Percentiles rank a stretch among this genome's conserved stretches.
These are phyloP conservation scores for Drosophila rubida DNA, from an alignment of 2,888 invertebrate genomes.

Conservation along the genomic window DNA sequence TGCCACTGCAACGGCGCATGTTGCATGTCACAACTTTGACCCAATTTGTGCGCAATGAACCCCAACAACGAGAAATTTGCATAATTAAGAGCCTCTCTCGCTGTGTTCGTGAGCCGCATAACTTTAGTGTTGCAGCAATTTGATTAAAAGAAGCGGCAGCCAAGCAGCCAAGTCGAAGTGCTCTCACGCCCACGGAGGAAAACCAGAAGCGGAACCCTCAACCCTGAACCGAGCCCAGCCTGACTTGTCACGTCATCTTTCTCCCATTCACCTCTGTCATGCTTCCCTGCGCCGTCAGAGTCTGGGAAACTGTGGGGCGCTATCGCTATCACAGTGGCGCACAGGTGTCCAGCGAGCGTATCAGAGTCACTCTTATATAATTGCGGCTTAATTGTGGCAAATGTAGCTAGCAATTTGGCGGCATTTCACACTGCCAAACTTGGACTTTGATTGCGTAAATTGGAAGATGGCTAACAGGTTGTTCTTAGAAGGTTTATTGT, in stretches of 20 bases:
- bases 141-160: constrained; percentile 39
- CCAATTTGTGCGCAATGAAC: constrained; percentile 74
- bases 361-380: not conserved
- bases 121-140: constrained; percentile 68
- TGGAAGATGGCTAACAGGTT: no score
- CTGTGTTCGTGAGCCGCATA: constrained; percentile 47
- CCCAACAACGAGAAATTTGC: constrained; percentile 53
- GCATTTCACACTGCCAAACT: no score
- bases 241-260: constrained; percentile 49
- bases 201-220: constrained; percentile 33
- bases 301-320: constrained; percentile 31
- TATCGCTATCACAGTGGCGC: constrained; percentile 25
- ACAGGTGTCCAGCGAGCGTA: constrained; percentile 1
- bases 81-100: constrained; percentile 44
- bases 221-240: constrained; percentile 30
- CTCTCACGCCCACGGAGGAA: constrained; percentile 67
- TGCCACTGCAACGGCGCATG: constrained; percentile 33
- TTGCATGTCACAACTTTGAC: constrained; percentile 60
- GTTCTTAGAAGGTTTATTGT: no score
- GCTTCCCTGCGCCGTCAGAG: constrained; percentile 36
- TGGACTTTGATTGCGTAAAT: not conserved
- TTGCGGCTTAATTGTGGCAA: no score
- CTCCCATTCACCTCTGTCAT: constrained; percentile 29
- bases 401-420: not conserved
- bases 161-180: constrained; percentile 21